Percentiles rank a stretch among this genome's conserved stretches.
Conservation (phyloP, 1,140 invertebrate species). For the Ostrea edulis region DNA sequence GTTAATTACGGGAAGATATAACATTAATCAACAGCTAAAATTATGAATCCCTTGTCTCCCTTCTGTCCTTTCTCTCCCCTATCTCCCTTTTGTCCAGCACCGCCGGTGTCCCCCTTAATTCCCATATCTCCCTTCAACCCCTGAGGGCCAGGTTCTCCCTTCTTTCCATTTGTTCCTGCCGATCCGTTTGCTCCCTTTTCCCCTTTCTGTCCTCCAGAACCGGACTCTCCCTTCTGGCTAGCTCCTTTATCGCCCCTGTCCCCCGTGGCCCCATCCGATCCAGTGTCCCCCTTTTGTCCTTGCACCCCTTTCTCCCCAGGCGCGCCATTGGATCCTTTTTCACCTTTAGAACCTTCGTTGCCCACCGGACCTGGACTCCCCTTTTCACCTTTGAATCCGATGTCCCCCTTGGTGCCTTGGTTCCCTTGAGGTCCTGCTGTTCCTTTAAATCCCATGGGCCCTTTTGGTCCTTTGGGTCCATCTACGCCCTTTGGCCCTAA, state of each 20-base stretch:
- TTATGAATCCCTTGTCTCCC: not conserved
- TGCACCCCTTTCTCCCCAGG: no score
- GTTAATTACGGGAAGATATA: no score
- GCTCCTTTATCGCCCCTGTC: not conserved
- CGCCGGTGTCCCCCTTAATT: not conserved
- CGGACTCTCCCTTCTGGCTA: not conserved
- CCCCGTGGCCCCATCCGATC: not conserved
- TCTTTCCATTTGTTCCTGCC: not conserved
- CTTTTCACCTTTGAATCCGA: no score
- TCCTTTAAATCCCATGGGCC: no score
- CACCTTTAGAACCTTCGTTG: no score
- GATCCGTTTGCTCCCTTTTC: not conserved
- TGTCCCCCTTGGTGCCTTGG: not conserved
- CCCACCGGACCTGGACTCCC: no score
- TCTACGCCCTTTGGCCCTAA: no score
- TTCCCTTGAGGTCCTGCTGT: not conserved
- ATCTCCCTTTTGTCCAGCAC: not conserved
- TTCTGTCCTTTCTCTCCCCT: not conserved
- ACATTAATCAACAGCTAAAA: no score
- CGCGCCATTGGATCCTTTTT: no score
- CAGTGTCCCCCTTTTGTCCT: not conserved
- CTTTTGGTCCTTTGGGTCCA: no score
- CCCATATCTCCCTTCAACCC: not conserved
- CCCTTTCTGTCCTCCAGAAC: not conserved
- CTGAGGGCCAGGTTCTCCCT: not conserved